Percentiles rank a stretch among this genome's conserved stretches.
Evolutionary conservation across 2,888 invertebrate genomes (phyloP).

Genomic region (Melinopterus prodromus): DNA sequence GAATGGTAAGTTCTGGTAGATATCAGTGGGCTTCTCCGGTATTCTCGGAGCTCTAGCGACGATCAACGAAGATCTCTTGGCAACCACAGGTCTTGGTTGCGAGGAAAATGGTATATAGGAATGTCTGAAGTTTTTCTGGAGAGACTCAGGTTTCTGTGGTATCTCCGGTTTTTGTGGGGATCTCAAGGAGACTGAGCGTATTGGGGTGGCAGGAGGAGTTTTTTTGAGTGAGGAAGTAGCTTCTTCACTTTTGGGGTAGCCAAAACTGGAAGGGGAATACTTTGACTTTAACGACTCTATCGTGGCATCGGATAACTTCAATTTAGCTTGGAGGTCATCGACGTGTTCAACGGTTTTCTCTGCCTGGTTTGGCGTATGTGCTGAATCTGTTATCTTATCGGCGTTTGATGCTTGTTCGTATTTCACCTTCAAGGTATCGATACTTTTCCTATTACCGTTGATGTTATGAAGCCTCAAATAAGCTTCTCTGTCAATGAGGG

Average conservation of each 20-base stretch:
- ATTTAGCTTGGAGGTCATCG: slow-evolving; percentile 38
- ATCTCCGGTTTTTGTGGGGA: slow-evolving; percentile 7
- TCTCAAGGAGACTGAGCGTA: slow-evolving; percentile 15
- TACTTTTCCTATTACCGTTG: slow-evolving; percentile 32
- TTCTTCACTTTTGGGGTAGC: slow-evolving; percentile 43
- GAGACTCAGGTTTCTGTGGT: slow-evolving; percentile 20
- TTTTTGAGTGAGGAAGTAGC: slow-evolving; percentile 9
- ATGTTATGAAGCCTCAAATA: slow-evolving; percentile 40
- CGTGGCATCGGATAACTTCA: slow-evolving; percentile 45
- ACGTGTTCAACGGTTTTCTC: slow-evolving; percentile 35
- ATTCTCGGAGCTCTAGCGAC: slow-evolving; percentile 13
- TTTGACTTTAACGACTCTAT: slow-evolving; percentile 46
- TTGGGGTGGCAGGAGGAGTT: slow-evolving; percentile 7
- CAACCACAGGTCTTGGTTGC: slow-evolving; percentile 5
- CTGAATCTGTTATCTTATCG: not conserved
- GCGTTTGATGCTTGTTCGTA: slow-evolving; percentile 32
- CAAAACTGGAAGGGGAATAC: slow-evolving; percentile 52
- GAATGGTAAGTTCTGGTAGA: not conserved
- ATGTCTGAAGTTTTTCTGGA: slow-evolving; percentile 6
- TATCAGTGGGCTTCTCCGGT: not conserved
- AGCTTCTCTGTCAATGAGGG: slow-evolving; percentile 38
- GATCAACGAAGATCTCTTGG: slow-evolving; percentile 14
- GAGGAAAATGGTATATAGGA: slow-evolving; percentile 14
- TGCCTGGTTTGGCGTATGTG: slow-evolving; percentile 11
- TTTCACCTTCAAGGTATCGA: slow-evolving; percentile 39